Base-by-base conservation (phyloP, 1,140 invertebrate species). In the Ips typographus region DNA sequence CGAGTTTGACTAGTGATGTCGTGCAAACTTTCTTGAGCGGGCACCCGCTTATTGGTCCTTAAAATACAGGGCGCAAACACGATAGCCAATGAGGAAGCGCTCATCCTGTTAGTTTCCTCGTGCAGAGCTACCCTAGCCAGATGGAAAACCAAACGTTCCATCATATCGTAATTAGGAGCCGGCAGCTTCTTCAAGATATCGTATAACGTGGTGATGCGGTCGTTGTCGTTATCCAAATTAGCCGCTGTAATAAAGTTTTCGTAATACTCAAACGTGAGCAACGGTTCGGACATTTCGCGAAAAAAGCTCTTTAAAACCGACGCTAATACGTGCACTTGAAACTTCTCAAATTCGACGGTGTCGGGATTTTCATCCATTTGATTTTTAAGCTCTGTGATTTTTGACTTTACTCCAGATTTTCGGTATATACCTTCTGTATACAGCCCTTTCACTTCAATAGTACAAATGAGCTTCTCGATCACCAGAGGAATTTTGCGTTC, bases 61-160 rank as follows among this genome's bases (percentile, higher is more conserved):
- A 98, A 82, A 60, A 98, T 92, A 81, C 94, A 97, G 4, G 96
- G 96, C 6, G 95, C 94, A 83, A 98, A 98, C 53, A 98, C 94
- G 73, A 98, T 96, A 22, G 96, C 94, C 61, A 98, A 82, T 49
- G 94, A 92, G 74, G 92, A 93, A 0, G 93, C 85, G 71, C 90
- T 93, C 96, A 98, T 98, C 67, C 93, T 88, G 82, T 98, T 98
- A 65, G 90, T 89, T 42, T 92, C 85, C 82, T 97, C 94, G 75
- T 94, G 89, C 22, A 91, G 82, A 0, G 94, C 93, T 1, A 97
- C 93, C 71, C 92, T 86, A 1, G 95, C 94, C 72, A 98, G 81
- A 83, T 98, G 96, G 77, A 97, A 97, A 76, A 97, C 91, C 52
- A 98, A 81, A 71, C 96, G 85, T 81, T 98, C 95, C 83, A 97